Conservation (phyloP, 2,113 vertebrate genomes). For the Archocentrus centrarchus region DNA sequence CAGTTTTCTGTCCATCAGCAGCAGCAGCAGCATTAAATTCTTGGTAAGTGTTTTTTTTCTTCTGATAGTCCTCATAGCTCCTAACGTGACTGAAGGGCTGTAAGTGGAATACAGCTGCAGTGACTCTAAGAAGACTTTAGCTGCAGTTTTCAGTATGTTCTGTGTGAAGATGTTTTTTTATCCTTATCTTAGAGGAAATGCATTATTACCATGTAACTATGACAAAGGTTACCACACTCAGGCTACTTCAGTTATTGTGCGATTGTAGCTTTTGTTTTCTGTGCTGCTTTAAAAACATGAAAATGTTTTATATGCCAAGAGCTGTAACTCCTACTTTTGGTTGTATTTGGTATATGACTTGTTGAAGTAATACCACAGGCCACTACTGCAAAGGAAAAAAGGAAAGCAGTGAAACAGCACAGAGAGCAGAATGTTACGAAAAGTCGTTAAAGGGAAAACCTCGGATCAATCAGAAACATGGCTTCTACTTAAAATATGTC, state of each 20-base stretch:
- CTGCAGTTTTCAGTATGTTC: neutral
- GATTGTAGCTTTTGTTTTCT: neutral
- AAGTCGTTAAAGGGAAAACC: neutral
- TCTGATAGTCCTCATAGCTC: neutral
- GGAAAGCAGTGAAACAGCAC: neutral
- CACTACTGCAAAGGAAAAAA: neutral
- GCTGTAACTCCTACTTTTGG: neutral
- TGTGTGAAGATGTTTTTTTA: neutral
- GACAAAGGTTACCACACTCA: neutral
- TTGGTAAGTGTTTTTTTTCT: constrained; percentile 67
- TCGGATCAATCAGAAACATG: neutral
- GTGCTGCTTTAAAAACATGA: neutral
- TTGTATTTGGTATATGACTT: neutral
- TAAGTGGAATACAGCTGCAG: constrained; percentile 8
- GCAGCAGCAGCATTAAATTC: constrained; percentile 60
- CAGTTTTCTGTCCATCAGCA: constrained; percentile 60
- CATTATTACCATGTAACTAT: neutral
- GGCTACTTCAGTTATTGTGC: neutral
- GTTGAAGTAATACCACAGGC: neutral
- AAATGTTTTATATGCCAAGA: neutral
- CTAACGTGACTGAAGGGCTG: constrained; percentile 17
- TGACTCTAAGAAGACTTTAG: neutral
- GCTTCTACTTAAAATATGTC: neutral
- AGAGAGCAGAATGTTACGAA: neutral
- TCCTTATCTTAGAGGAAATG: neutral